Percentiles rank a stretch among this genome's conserved stretches.
Conservation (phyloP, 2,888 invertebrate species). For the Empis livida region DNA sequence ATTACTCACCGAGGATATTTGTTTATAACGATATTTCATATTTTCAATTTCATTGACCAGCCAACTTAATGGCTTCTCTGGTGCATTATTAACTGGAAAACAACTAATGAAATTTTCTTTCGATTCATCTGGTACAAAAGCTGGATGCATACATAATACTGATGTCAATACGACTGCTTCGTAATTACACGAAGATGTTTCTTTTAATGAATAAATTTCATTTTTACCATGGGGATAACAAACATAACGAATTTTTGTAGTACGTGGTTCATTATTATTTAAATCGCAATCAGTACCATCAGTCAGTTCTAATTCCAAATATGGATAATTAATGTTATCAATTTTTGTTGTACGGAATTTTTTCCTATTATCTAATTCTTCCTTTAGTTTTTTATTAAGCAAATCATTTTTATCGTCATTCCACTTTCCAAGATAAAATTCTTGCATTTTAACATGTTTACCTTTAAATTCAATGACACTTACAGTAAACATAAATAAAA, state of each 20-base stretch:
- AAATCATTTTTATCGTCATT: slow-evolving; percentile 49
- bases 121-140: slow-evolving; percentile 66
- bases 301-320: slow-evolving; percentile 72
- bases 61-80: slow-evolving; percentile 59
- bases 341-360: slow-evolving; percentile 57
- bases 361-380: slow-evolving; percentile 40
- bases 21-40: slow-evolving; percentile 31
- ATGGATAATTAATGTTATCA: slow-evolving; percentile 80
- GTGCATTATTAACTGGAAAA: slow-evolving; percentile 48
- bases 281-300: slow-evolving; percentile 89
- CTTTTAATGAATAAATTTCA: slow-evolving; percentile 85
- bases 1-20: not conserved
- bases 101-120: slow-evolving; percentile 69
- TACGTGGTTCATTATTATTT: slow-evolving; percentile 69
- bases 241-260: slow-evolving; percentile 72
- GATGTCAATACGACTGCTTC: slow-evolving; percentile 82
- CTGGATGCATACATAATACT: slow-evolving; percentile 76
- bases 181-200: slow-evolving; percentile 88
- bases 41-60: slow-evolving; percentile 60
- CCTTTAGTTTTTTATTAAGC: slow-evolving; percentile 39
- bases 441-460: slow-evolving; percentile 70
- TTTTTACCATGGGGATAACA: slow-evolving; percentile 82
- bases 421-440: slow-evolving; percentile 74
- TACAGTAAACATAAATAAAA: not conserved
- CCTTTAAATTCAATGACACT: slow-evolving; percentile 27